Evolutionary conservation across 2,113 vertebrate species (phyloP), one percentile per base, ranked within the genome.

Genomic region (Serinus canaria): DNA sequence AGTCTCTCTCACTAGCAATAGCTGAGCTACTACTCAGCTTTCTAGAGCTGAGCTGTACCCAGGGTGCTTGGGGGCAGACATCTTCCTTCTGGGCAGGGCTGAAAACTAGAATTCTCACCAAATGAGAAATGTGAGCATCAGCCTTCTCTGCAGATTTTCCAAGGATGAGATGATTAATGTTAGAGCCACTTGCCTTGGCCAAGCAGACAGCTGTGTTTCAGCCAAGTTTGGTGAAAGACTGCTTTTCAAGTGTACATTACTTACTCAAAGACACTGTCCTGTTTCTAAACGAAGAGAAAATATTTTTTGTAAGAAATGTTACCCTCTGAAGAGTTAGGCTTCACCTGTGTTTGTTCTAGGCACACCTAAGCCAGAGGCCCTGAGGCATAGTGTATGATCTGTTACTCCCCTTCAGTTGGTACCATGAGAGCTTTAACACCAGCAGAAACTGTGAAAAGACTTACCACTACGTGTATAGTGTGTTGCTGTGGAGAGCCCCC

Each of bases 391-490:
- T 70, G 68, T 10, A 84, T 60, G 33, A 77, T 21, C 73, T 85
- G 67, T 70, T 63, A 89, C n/a, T 84, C 67, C 85, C 94, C 92
- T 83, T 92, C 55, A 80, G 70, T 77, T 25, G 83, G 94, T 67
- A 87, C 77, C 72, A 43, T 67, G 80, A 97, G 86, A 95, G 91
- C 91, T 93, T 97, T 86, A 97, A 96, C 82, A 94, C 87, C 93
- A 96, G 94, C 97, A 97, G 97, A 97, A 98, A 97, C 92, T 30
- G 92, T 89, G 95, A 97, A 97, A 96, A 95, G 98, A 99, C 99
- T 99, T 99, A 99, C 99, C 99, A 99, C 99, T 98, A 99, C 99
- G 97, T 99, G 99, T 98, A 99, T 99, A 98, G 99, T 99, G 97
- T 99, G 99, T 99, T 99, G 99, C 99, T 99, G 98, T 96, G 97